Evolutionary conservation across 2,797 vertebrate genomes (phyloP), one percentile per base, ranked within the genome.

Genomic region (Mastacembelus armatus): DNA sequence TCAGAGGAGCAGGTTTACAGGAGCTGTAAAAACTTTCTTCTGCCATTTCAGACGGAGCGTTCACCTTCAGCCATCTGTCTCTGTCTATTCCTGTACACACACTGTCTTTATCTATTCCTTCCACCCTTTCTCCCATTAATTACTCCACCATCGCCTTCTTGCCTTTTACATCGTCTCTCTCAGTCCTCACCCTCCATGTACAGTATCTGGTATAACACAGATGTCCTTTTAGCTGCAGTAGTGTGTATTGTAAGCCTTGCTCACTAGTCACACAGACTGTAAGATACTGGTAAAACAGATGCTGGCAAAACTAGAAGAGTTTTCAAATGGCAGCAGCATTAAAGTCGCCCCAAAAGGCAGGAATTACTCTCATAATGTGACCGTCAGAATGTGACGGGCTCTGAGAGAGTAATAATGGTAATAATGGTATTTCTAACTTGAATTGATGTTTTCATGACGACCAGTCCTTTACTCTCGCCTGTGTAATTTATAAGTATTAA

Each of bases 61-160:
- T 59, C 29, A 74, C 71, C 65, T 77, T 66, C 61, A 71, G 45
- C 54, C 24, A 78, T 79, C 70, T 65, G 67, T 71, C 51, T 73
- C 50, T 18, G 35, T 29, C 58, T 40, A 16, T 50, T 49, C 38
- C 74, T 48, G 44, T 39, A 0, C 21, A 18, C 55, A 18, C 57
- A 29, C 36, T 19, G 55, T 22, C 60, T 60, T 79, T 64, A 75
- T 81, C 78, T 47, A 33, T 18, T 45, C 22, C 45, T 10, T 58
- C 38, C 56, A 61, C 60, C 2, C 10, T 57, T 63, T 42, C 64
- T 56, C 66, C 65, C 33, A 12, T 65, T 74, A 83, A 85, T 84
- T 75, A 77, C 48, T 63, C 62, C 5, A 47, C 24, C 54, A 27
- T 49, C 42, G 51, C 65, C 39, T 54, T 50, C 50, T 61, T 18